Base-by-base conservation (phyloP, 2,113 vertebrate species). In the Eidolon helvum region DNA sequence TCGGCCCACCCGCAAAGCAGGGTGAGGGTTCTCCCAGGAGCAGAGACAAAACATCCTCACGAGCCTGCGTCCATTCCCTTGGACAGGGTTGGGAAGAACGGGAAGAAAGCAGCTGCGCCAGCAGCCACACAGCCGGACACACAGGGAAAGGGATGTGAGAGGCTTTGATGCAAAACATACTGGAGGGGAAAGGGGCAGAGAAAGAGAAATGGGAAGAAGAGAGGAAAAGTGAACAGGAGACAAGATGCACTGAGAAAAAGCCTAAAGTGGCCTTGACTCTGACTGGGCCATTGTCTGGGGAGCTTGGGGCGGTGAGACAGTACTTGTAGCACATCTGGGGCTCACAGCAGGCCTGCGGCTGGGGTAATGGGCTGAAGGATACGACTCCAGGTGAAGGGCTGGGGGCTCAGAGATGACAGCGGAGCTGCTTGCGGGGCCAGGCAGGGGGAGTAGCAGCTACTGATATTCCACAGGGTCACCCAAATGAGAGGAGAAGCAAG, bases 381-480 rank as follows among this genome's bases (percentile, higher is more conserved):
- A 8, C 55, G 35, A 22, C 86, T 83, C 61, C 45, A 7, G 38
- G 43, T 2, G 55, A 63, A 26, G 61, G 88, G 71, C 57, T 35
- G 19, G 87, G 90, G 90, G 90, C 90, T 90, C 65, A 0, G 66
- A 94, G 61, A 15, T 43, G 94, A 90, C 87, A 53, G 89, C 33
- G 5, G 50, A 92, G 75, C 77, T 50, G 94, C 96, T 80, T 57
- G 53, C 40, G 1, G 86, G 88, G 94, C 93, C 88, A 79, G 95
- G 95, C 77, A 40, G 55, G 86, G 68, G 57, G 50, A 79, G 87
- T 5, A 88, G 97, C 93, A 93, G 95, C 87, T 71, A 68, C 93
- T 55, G 87, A 66, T 69, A 89, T 43, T 91, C 94, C 75, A 80
- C 87, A 87, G 94, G 85, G 92, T 94, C 63, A 48, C 85, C 94